phyloP scores from a whole-genome alignment of 2,797 vertebrate genomes.

The Sebastes matsubarae region DNA sequence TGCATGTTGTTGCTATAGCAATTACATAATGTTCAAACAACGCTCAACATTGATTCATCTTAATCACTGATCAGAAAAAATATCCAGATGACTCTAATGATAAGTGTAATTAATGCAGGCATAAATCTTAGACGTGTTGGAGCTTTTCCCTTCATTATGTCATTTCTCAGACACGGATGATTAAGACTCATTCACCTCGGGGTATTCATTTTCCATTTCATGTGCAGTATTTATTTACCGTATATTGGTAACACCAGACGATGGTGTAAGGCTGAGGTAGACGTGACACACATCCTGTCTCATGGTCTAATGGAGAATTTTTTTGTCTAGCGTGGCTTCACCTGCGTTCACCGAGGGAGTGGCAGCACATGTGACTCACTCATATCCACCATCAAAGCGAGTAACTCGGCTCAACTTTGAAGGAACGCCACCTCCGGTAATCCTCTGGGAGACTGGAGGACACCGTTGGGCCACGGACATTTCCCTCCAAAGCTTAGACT shows the following conservation, averaged over 20 bases:
- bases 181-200: constrained; percentile 8
- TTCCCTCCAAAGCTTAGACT: constrained; percentile 57
- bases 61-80: not conserved
- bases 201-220: constrained; percentile 28
- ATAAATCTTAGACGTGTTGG: not conserved
- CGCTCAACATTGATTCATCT: not conserved
- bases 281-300: constrained; percentile 43
- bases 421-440: constrained; percentile 55
- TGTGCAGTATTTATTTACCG: not conserved
- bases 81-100: not conserved
- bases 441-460: constrained; percentile 48
- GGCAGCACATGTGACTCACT: constrained; percentile 70
- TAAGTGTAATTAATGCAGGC: not conserved
- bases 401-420: constrained; percentile 43
- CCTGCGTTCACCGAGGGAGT: constrained; percentile 68
- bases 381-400: constrained; percentile 46
- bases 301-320: not conserved
- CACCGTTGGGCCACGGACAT: constrained; percentile 12
- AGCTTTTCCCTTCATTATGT: constrained; percentile 2
- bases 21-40: constrained; percentile 6
- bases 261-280: not conserved
- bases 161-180: constrained; percentile 4
- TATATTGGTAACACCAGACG: constrained; percentile 22
- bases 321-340: constrained; percentile 41
- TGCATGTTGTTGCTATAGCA: constrained; percentile 24